Percentiles rank a stretch among this genome's conserved stretches.
Evolutionary conservation across 2,113 vertebrate species (phyloP).

Genomic region (Prochilodus magdalenae): DNA sequence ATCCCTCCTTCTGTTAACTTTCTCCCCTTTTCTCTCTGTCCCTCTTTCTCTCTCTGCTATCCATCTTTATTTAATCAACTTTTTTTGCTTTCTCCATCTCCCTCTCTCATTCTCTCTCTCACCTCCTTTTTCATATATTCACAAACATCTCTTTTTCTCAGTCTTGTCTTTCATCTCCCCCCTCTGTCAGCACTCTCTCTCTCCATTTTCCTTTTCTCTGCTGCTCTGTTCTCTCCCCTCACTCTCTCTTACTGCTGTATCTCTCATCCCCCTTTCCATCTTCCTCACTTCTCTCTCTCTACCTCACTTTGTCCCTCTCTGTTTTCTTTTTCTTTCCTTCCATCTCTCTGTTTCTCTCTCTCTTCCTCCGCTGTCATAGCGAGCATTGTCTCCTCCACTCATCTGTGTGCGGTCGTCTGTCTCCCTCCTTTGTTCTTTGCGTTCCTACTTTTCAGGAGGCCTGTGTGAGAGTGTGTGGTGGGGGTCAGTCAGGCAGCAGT

Average conservation of each 20-base stretch:
- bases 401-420: slow-evolving; percentile 14
- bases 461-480: slow-evolving; percentile 65
- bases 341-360: not conserved
- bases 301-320: not conserved
- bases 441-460: slow-evolving; percentile 67
- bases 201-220: not conserved
- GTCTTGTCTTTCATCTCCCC: too few relatives aligned
- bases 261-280: not conserved
- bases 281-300: not conserved
- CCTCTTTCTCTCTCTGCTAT: too few relatives aligned
- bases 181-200: not conserved
- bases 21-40: slow-evolving; percentile 64
- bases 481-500: slow-evolving; percentile 85
- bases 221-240: not conserved
- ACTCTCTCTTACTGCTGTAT: too few relatives aligned
- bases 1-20: slow-evolving; percentile 68
- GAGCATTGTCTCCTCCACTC: slow-evolving; percentile 45
- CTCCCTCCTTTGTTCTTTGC: slow-evolving; percentile 58
- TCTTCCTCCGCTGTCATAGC: slow-evolving; percentile 7
- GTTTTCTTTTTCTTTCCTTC: not conserved
- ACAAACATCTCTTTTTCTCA: slow-evolving; percentile 11
- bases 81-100: slow-evolving; percentile 51
- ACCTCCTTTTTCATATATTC: too few relatives aligned
- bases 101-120: not conserved
- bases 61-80: too few relatives aligned